Percentiles rank a stretch among this genome's conserved stretches.
Conservation (phyloP, 2,113 vertebrate genomes). For the Phoxinus phoxinus region DNA sequence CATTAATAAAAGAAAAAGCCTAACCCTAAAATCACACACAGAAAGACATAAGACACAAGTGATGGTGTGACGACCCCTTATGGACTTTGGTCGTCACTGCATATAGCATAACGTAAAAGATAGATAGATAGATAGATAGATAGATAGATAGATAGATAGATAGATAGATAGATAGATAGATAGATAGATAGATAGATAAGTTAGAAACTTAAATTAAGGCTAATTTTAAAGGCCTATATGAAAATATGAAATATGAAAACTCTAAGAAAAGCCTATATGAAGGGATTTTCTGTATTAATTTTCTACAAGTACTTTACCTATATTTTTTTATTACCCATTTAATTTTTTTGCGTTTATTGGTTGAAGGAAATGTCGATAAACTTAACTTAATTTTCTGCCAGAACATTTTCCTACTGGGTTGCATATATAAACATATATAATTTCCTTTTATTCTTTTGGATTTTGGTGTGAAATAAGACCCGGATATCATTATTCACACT, state of each 20-base stretch:
- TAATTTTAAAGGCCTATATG: not conserved
- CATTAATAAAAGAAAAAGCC: not conserved
- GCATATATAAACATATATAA: not conserved
- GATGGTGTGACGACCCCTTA: not conserved
- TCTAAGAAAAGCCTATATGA: not conserved
- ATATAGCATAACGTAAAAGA: too few species aligned
- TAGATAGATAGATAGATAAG: too few species aligned
- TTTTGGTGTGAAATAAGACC: not conserved
- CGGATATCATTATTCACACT: not conserved
- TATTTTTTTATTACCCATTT: not conserved
- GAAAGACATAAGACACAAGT: not conserved
- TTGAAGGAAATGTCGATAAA: not conserved
- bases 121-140: too few species aligned
- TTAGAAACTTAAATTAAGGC: not conserved
- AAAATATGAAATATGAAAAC: not conserved
- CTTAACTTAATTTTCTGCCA: not conserved
- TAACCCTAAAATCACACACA: not conserved
- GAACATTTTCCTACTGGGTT: not conserved
- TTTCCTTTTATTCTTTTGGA: not conserved
- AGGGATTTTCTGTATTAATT: not conserved
- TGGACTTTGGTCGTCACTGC: not conserved
- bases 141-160: too few species aligned
- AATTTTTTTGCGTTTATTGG: not conserved
- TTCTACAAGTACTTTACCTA: not conserved
- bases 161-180: too few species aligned